Base-by-base conservation (phyloP, 2,888 invertebrate species). In the Hetaerina titia region DNA sequence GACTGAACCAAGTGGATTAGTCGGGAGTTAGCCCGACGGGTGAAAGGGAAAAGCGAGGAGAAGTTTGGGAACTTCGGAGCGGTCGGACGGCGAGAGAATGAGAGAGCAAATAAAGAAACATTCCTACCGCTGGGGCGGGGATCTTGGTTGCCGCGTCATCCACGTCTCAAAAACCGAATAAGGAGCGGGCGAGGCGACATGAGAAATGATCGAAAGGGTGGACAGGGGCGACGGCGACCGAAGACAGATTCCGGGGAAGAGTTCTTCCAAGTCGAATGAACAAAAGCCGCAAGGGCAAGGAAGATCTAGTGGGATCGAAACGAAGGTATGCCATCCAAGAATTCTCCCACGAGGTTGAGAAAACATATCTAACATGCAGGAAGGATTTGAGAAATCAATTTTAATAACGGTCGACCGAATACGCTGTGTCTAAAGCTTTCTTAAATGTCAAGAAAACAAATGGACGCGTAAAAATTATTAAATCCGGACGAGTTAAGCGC, bases 31-130 rank as follows among this genome's bases (percentile, higher is more conserved):
- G 31, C 81, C 13, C 13, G 31, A 25, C 9, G 81, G 81, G 25
- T 7, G 31, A 81, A 45, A 45, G 2, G 81, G 7, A 81, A 13
- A 0, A 19, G 31, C 31, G 81, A 11, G 81, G 81, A 81, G 81
- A 1, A 81, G 81, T 31, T 31, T 9, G 11, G 31, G 81, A 31
- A 81, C 81, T 81, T 31, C 22, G 13, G 81, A 81, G 31, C 45
- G 45, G 45, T 45, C 45, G 45, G 45, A 45, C 45, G 45, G 45
- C 45, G 81, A 69, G 69, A 22, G 81, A 81, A 81, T 81, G 81
- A 81, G 81, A 81, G 31, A 31, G 81, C 81, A 81, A 81, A 81
- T 81, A 81, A 81, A 25, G 81, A 81, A 81, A 81, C 25, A 31
- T 31, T 31, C 81, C 81, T 13, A 69, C 69, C 45, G n/a, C n/a